Conservation (phyloP, 1,140 invertebrate genomes). For the Drosophila tsacasi region DNA sequence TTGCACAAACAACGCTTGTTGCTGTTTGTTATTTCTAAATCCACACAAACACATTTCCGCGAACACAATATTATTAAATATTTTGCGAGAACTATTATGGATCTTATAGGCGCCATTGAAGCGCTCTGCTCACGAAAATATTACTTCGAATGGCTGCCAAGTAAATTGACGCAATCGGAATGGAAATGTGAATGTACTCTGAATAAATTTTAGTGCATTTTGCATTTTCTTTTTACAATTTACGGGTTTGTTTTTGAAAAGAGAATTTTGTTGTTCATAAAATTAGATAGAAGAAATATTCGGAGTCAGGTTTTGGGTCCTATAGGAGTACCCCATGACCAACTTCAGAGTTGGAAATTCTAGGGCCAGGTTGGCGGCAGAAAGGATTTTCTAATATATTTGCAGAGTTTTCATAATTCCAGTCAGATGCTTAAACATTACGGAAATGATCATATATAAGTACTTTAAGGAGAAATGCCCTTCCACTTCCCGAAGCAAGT, state of each 20-base stretch:
- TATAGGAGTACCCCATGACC: too few relatives aligned
- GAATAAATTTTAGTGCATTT: slow-evolving; percentile 5
- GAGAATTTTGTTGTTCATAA: too few relatives aligned
- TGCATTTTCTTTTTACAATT: neutral
- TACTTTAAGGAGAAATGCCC: too few relatives aligned
- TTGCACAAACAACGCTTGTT: slow-evolving; percentile 34
- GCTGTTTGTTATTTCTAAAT: slow-evolving; percentile 35
- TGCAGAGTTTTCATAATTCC: too few relatives aligned
- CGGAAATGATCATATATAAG: too few relatives aligned
- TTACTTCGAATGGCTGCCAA: slow-evolving; percentile 21
- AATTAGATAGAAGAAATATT: neutral
- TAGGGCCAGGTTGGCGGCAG: too few relatives aligned
- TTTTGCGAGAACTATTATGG: slow-evolving; percentile 26
- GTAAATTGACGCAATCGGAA: slow-evolving; percentile 27
- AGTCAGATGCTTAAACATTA: too few relatives aligned
- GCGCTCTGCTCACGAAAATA: slow-evolving; percentile 23
- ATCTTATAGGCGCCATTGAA: slow-evolving; percentile 16
- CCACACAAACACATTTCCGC: slow-evolving; percentile 9
- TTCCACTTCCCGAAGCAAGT: neutral
- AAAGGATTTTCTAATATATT: too few relatives aligned
- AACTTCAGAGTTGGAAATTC: too few relatives aligned
- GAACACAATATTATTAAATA: slow-evolving; percentile 37
- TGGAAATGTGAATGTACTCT: slow-evolving; percentile 1
- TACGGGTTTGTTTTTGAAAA: neutral
- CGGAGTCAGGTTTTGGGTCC: too few relatives aligned